A percentile compares a stretch with the other conserved stretches of the same genome.
phyloP scores from a whole-genome alignment of 1,140 invertebrate species.

The Wasmannia auropunctata region DNA sequence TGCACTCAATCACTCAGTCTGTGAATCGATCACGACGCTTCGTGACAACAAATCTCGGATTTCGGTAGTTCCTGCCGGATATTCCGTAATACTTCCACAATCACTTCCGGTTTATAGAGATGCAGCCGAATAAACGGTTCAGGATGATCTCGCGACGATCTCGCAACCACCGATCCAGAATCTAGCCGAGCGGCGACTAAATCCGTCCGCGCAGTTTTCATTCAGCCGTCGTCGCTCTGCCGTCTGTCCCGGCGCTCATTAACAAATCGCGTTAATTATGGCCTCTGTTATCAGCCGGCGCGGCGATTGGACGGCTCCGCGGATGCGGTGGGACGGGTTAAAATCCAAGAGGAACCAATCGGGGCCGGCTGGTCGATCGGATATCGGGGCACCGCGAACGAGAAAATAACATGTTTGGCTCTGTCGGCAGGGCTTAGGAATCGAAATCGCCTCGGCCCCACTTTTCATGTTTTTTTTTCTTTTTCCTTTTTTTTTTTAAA shows the following conservation, averaged over 20 bases:
- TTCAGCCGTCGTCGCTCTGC: constrained; percentile 73
- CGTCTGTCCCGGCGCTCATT: constrained; percentile 72
- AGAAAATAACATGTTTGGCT: constrained; percentile 81
- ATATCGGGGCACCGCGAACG: constrained; percentile 67
- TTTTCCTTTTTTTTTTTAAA: background rate
- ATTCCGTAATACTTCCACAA: background rate
- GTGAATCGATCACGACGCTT: background rate
- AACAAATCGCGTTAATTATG: constrained; percentile 84
- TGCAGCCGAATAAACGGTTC: background rate
- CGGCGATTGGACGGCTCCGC: constrained; percentile 74
- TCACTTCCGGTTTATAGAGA: constrained; percentile 14
- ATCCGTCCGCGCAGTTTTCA: constrained; percentile 70
- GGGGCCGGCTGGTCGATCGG: constrained; percentile 72
- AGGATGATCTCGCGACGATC: background rate
- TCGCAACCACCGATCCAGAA: constrained; percentile 30
- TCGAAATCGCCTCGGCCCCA: constrained; percentile 62
- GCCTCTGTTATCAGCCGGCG: constrained; percentile 77
- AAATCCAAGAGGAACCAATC: constrained; percentile 76
- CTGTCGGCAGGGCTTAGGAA: constrained; percentile 68
- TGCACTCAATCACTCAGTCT: background rate
- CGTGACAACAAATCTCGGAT: background rate
- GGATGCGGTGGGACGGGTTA: constrained; percentile 75
- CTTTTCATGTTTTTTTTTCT: background rate
- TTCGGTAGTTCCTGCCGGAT: background rate
- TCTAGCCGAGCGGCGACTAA: constrained; percentile 68